Evolutionary conservation across 2,113 vertebrate genomes (phyloP).

Genomic region (Tautogolabrus adspersus): DNA sequence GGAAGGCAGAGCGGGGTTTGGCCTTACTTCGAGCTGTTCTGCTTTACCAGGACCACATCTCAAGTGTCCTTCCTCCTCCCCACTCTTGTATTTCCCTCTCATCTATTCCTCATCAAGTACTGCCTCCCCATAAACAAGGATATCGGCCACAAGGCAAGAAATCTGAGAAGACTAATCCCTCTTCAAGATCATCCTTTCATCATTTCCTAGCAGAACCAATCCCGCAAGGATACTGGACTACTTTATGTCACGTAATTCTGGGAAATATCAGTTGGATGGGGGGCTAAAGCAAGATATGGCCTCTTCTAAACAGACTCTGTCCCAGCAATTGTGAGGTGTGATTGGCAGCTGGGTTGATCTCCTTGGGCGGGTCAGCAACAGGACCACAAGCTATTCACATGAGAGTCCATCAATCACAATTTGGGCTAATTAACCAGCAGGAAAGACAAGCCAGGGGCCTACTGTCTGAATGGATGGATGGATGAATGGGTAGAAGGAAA

Average conservation of each 20-base stretch:
- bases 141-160: conserved; percentile 58
- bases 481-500: conserved; percentile 50
- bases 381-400: conserved; percentile 53
- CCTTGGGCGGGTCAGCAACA: conserved; percentile 41
- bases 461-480: conserved; percentile 39
- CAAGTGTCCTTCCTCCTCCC: conserved; percentile 48
- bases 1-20: conserved; percentile 55
- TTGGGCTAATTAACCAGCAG: conserved; percentile 72
- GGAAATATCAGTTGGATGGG: background rate
- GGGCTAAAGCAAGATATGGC: background rate
- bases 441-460: conserved; percentile 48
- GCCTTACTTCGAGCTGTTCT: conserved; percentile 59
- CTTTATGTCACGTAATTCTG: conserved; percentile 25
- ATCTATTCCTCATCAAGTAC: conserved; percentile 67
- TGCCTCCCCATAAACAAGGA: conserved; percentile 53
- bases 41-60: conserved; percentile 51
- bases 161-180: conserved; percentile 56
- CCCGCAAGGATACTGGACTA: conserved; percentile 33
- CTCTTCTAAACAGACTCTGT: background rate
- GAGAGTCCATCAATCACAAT: conserved; percentile 75
- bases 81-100: conserved; percentile 30
- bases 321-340: conserved; percentile 37
- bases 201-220: conserved; percentile 46
- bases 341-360: conserved; percentile 67
- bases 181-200: conserved; percentile 47